These are phyloP conservation scores for Dryocosmus kuriphilus DNA, from an alignment of 2,888 invertebrate genomes.

Conservation along the genomic window DNA sequence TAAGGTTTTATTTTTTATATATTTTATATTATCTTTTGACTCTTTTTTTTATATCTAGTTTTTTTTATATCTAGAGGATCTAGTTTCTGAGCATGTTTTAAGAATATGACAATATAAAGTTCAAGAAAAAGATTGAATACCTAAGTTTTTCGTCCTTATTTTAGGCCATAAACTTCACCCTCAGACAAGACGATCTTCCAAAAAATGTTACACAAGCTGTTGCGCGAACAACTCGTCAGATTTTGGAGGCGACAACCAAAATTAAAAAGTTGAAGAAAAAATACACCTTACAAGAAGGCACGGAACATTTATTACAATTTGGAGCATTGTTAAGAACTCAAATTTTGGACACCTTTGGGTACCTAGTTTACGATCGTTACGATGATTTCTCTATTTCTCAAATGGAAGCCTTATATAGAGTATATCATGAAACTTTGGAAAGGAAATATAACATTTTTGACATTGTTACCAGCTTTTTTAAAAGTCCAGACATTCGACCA, in stretches of 20 bases:
- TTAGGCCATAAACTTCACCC: constrained; percentile 47
- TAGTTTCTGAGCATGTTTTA: no score
- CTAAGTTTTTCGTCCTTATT: neutral
- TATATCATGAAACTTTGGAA: constrained; percentile 59
- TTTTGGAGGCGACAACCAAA: constrained; percentile 45
- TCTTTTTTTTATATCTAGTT: no score
- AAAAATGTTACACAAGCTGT: constrained; percentile 20
- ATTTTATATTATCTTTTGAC: no score
- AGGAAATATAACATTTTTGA: constrained; percentile 60
- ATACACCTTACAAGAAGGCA: constrained; percentile 56
- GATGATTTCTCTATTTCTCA: constrained; percentile 61
- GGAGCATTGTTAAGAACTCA: constrained; percentile 58
- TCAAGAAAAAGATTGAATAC: neutral
- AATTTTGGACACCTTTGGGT: constrained; percentile 60
- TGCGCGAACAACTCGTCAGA: constrained; percentile 47
- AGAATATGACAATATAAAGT: no score
- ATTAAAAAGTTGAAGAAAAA: constrained; percentile 6
- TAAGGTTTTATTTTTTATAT: no score
- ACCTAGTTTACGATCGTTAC: constrained; percentile 63
- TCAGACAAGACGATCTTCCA: constrained; percentile 46
- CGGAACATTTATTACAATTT: constrained; percentile 59
- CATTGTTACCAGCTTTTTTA: constrained; percentile 58
- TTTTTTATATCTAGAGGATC: no score
- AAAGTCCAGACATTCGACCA: constrained; percentile 54
- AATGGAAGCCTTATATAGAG: constrained; percentile 57